Percentiles rank a stretch among this genome's conserved stretches.
These are phyloP conservation scores for Xiphorhynchus erythropygius DNA, from an alignment of 2,797 vertebrate genomes.

Conservation along the genomic window DNA sequence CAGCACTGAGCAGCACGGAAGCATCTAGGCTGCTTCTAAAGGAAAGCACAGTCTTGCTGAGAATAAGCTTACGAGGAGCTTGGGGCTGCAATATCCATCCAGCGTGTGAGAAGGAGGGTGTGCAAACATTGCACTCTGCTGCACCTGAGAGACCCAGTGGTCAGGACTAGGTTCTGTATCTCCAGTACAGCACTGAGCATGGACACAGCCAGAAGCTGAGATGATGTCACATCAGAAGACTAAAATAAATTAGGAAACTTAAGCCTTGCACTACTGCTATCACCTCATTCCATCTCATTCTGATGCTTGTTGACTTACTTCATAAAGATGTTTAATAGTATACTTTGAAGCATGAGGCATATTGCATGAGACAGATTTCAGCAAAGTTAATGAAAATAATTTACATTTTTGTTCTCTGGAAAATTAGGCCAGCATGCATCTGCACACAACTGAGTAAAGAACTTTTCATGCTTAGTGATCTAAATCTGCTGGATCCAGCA, in stretches of 20 bases:
- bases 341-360: not conserved
- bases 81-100: not conserved
- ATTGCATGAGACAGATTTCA: not conserved
- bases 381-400: slow-evolving; percentile 22
- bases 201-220: not conserved
- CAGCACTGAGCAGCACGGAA: not conserved
- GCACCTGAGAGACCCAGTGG: not conserved
- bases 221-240: not conserved
- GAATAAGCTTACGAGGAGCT: not conserved
- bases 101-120: not conserved
- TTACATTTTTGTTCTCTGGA: not conserved
- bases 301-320: not conserved
- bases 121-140: not conserved
- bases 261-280: not conserved
- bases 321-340: not conserved
- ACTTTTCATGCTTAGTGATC: not conserved
- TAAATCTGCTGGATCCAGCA: slow-evolving; percentile 17
- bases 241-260: not conserved
- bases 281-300: not conserved
- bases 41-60: not conserved
- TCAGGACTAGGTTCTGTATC: not conserved
- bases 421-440: not conserved
- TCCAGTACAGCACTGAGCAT: not conserved
- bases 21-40: not conserved
- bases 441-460: not conserved